Evolutionary conservation across 2,888 invertebrate genomes (phyloP).

Genomic region (Coelogynopora nodosa): DNA sequence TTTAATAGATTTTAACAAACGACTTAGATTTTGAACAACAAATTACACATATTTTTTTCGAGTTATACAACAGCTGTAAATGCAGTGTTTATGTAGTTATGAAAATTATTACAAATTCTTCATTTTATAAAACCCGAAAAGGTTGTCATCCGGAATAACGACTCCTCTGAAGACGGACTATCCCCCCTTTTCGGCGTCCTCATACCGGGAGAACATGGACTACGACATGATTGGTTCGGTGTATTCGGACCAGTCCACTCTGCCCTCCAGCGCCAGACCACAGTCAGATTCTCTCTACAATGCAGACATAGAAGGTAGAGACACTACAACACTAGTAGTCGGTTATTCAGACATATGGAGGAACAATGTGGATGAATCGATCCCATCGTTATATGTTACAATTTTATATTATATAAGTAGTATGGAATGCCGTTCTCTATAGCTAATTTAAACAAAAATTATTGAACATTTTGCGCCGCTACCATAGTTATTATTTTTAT

Average conservation of each 20-base stretch:
- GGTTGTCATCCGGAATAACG: neutral
- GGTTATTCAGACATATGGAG: too few relatives aligned
- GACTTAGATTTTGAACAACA: neutral
- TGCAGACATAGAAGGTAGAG: neutral
- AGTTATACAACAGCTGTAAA: neutral
- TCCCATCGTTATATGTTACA: too few relatives aligned
- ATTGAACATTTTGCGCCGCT: too few relatives aligned
- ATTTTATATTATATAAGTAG: too few relatives aligned
- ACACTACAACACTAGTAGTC: neutral
- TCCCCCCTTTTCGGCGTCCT: neutral
- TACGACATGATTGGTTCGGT: neutral
- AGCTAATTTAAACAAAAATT: too few relatives aligned
- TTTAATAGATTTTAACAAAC: neutral
- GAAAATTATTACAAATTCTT: neutral
- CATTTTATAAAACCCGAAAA: too few relatives aligned
- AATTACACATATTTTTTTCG: neutral
- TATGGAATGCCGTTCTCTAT: too few relatives aligned
- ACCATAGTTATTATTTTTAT: too few relatives aligned
- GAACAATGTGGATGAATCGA: too few relatives aligned
- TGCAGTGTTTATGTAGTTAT: neutral
- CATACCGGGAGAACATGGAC: too few relatives aligned
- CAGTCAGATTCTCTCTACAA: neutral
- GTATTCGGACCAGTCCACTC: neutral
- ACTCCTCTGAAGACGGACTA: neutral
- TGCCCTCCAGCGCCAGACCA: neutral